A percentile compares a stretch with the other conserved stretches of the same genome.
Conservation (phyloP, 2,797 vertebrate genomes). For the Myiotriccus ornatus region DNA sequence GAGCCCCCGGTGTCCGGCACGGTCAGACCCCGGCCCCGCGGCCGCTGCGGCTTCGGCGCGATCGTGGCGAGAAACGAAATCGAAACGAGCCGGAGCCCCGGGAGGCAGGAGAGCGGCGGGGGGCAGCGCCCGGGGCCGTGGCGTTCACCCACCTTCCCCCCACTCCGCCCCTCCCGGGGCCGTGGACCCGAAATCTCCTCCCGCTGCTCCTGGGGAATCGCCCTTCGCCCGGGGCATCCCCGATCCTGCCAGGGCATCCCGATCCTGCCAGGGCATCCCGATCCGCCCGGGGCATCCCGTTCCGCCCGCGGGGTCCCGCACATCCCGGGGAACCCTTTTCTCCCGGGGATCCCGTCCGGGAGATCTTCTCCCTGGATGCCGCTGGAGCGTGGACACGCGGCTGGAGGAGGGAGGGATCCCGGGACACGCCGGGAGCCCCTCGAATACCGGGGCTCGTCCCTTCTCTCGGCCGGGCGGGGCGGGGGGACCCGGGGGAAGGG, state of each 20-base stretch:
- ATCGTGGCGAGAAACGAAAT: slow-evolving; percentile 87
- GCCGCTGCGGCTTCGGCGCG: neutral
- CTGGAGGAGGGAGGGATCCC: neutral
- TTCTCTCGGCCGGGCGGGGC: neutral
- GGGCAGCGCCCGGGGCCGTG: neutral
- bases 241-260: neutral
- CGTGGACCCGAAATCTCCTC: neutral
- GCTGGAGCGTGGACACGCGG: neutral
- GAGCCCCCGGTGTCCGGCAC: neutral
- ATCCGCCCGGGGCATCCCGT: neutral
- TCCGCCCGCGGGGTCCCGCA: neutral
- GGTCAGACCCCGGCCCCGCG: neutral
- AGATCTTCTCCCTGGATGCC: neutral
- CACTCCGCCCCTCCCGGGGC: neutral
- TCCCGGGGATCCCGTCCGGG: too few species aligned
- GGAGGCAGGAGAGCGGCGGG: neutral
- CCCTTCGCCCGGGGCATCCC: neutral
- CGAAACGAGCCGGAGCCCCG: slow-evolving; percentile 77
- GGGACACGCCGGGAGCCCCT: neutral
- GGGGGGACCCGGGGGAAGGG: neutral
- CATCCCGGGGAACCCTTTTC: neutral
- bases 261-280: neutral
- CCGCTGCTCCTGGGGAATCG: neutral
- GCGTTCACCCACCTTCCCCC: neutral
- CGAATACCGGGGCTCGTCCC: rapidly evolving